A percentile compares a stretch with the other conserved stretches of the same genome.
Evolutionary conservation across 1,140 invertebrate species (phyloP).

Genomic region (Drosophila oshimai): DNA sequence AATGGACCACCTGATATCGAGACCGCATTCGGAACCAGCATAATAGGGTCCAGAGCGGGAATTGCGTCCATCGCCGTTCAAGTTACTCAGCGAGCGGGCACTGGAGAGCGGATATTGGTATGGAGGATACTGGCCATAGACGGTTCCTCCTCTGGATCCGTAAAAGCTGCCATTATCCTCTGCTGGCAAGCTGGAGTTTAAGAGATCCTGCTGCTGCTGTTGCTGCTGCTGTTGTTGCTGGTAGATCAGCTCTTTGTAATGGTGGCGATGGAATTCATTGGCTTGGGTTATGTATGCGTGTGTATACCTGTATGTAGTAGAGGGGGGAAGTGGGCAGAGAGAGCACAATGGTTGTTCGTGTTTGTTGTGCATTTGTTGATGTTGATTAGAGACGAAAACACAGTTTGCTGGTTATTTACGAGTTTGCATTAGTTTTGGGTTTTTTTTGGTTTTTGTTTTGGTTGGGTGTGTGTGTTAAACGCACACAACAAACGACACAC

Average conservation of each 20-base stretch:
- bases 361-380: slow-evolving; percentile 33
- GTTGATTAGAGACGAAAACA: slow-evolving; percentile 65
- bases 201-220: slow-evolving; percentile 47
- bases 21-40: slow-evolving; percentile 76
- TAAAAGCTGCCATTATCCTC: too few relatives aligned
- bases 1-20: slow-evolving; percentile 72
- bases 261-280: slow-evolving; percentile 81
- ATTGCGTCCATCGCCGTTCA: slow-evolving; percentile 45
- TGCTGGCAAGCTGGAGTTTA: slow-evolving; percentile 74
- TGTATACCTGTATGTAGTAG: slow-evolving; percentile 73
- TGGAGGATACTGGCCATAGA: slow-evolving; percentile 13
- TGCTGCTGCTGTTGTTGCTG: slow-evolving; percentile 58
- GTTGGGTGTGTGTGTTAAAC: not conserved
- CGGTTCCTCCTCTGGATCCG: slow-evolving; percentile 51
- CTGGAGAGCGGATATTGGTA: slow-evolving; percentile 35
- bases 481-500: slow-evolving; percentile 12
- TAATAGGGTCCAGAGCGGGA: slow-evolving; percentile 55
- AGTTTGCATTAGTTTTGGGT: slow-evolving; percentile 21
- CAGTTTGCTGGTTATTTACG: slow-evolving; percentile 40
- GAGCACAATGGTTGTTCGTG: slow-evolving; percentile 35
- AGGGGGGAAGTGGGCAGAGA: slow-evolving; percentile 37
- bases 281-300: slow-evolving; percentile 82
- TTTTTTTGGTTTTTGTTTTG: not conserved
- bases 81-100: slow-evolving; percentile 67
- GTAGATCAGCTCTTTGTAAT: slow-evolving; percentile 54